A percentile compares a stretch with the other conserved stretches of the same genome.
Evolutionary conservation across 2,797 vertebrate species (phyloP).

Genomic region (Odontamblyopus lacepedii): DNA sequence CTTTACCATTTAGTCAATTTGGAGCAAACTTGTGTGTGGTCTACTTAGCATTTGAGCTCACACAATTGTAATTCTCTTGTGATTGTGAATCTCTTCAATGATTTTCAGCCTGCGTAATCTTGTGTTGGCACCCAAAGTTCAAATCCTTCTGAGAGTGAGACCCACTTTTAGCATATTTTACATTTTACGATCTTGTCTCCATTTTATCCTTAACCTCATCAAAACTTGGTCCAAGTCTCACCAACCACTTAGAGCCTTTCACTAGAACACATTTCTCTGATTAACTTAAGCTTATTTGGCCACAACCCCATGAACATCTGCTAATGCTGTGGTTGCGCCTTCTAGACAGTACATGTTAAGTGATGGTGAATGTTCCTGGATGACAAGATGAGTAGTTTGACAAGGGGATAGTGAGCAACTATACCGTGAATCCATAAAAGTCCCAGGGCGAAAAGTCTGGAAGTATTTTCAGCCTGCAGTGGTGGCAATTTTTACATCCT

Average conservation of each 20-base stretch:
- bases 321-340: background rate
- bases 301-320: conserved; percentile 9
- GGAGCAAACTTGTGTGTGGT: background rate
- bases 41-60: background rate
- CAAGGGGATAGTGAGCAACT: conserved; percentile 21
- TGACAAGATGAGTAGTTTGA: conserved; percentile 5
- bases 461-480: conserved; percentile 41
- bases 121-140: background rate
- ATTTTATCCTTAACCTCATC: background rate
- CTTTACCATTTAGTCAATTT: background rate
- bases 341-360: background rate
- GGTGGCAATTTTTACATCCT: conserved; percentile 54
- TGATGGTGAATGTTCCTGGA: conserved; percentile 13
- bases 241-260: background rate
- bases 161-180: background rate
- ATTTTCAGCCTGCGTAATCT: background rate
- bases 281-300: conserved; percentile 9
- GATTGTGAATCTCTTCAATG: background rate
- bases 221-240: conserved; percentile 1
- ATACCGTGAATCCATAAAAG: conserved; percentile 33
- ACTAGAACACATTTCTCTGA: conserved; percentile 10
- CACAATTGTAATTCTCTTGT: background rate
- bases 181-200: conserved; percentile 4
- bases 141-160: background rate
- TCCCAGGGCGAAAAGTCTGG: conserved; percentile 30